These are phyloP conservation scores for Diarsia rubi DNA, from an alignment of 2,888 invertebrate genomes.

Conservation along the genomic window DNA sequence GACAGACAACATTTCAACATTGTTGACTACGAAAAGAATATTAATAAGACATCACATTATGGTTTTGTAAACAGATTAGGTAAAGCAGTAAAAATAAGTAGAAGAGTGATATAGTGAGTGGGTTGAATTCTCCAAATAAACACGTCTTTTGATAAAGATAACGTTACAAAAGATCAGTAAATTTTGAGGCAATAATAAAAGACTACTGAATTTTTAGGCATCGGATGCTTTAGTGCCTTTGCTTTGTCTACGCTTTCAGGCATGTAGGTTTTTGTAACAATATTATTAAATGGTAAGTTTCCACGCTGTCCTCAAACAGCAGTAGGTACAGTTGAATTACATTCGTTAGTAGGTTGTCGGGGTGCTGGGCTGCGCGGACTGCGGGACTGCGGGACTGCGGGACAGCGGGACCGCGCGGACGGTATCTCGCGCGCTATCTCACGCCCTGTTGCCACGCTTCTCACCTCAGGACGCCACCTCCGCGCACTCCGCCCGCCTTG, in stretches of 20 bases:
- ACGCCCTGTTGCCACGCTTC: conserved; percentile 88
- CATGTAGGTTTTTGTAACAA: too few species aligned
- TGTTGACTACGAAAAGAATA: conserved; percentile 30
- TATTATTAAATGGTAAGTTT: conserved; percentile 1
- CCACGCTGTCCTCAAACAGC: conserved; percentile 23
- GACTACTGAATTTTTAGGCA: neutral
- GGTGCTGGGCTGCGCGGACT: conserved; percentile 28
- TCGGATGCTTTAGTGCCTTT: too few species aligned
- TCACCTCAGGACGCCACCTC: conserved; percentile 87
- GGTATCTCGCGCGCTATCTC: conserved; percentile 85
- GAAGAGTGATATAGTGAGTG: conserved; percentile 21
- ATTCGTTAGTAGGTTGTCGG: conserved; percentile 53
- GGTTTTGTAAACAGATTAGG: conserved; percentile 36
- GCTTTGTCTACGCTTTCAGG: neutral
- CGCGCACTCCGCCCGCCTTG: conserved; percentile 77
- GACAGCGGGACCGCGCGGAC: conserved; percentile 64
- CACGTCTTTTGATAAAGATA: neutral
- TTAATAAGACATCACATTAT: conserved; percentile 32
- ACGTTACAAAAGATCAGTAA: neutral
- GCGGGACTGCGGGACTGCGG: conserved; percentile 41
- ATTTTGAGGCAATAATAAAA: neutral
- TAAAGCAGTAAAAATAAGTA: conserved; percentile 9
- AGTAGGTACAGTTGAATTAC: conserved; percentile 37
- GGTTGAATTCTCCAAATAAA: neutral
- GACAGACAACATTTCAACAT: conserved; percentile 43